Evolutionary conservation across 1,140 invertebrate genomes (phyloP), one percentile per base, ranked within the genome.

Genomic region (Hylyphantes graminicola): DNA sequence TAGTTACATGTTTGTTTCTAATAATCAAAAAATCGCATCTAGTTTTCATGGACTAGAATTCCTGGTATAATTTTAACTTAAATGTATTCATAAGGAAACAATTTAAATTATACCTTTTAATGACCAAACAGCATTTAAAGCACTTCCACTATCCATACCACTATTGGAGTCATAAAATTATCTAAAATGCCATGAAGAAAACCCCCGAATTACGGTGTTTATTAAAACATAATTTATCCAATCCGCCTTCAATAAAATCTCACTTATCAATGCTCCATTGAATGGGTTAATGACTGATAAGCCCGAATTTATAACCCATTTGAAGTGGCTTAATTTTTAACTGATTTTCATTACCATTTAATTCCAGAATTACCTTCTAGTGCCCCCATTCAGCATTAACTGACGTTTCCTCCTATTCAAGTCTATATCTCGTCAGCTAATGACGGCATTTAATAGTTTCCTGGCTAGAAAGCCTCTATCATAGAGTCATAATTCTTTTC

Each of bases 391-490:
- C 64, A 35, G 35, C 35, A 35, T 65, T 65, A 10, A 11, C 64
- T 12, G 19, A 53, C 48, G 67, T 70, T n/a, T 10, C 21, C 21
- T 70, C 13, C 53, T 63, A n/a, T 63, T 35, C 35, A 76, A 64
- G 63, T 76, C 17, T 76, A 59, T 51, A 67, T 67, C 19, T 11
- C 64, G 10, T 63, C 55, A 48, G 63, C 59, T 76, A 76, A 76
- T 51, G 74, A 76, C 59, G 19, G 15, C n/a, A 50, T 76, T 76
- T 76, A 76, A 76, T 76, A 76, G 53, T 76, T 50, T 63, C 74
- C 12, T 35, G 35, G 11, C n/a, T 15, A 63, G 59, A 50, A 63
- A n/a, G 55, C 11, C 17, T 51, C 53, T 51, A 17, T 70, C 48
- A 51, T 63, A 17, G 35, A 59, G 73, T 50, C 35, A 76, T 76